Conservation (phyloP, 2,113 vertebrate genomes). For the Bos javanicus region DNA sequence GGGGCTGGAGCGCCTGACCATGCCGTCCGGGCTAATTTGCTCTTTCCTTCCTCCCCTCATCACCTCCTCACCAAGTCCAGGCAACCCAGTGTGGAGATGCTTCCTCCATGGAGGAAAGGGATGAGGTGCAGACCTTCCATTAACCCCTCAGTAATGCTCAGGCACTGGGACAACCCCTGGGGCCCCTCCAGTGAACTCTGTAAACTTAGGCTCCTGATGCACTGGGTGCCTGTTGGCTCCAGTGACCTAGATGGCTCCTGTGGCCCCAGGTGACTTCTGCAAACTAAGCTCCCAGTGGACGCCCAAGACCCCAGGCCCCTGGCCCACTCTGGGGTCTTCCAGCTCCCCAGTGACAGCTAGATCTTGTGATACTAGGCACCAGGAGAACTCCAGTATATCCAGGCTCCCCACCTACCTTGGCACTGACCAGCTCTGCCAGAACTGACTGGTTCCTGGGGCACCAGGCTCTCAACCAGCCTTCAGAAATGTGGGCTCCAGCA, state of each 20-base stretch:
- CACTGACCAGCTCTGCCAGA: no score
- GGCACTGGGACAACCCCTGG: neutral
- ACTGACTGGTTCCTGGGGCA: neutral
- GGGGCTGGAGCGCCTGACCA: fast-evolving
- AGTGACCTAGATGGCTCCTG: neutral
- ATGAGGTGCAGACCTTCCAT: neutral
- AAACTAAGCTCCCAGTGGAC: neutral
- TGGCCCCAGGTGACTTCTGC: neutral
- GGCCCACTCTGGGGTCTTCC: neutral
- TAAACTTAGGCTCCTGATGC: no score
- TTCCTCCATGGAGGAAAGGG: neutral
- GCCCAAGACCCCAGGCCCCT: no score
- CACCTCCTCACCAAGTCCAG: neutral
- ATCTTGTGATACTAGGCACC: neutral
- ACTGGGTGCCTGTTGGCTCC: no score
- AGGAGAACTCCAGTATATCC: neutral
- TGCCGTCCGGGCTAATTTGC: fast-evolving
- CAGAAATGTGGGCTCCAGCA: neutral
- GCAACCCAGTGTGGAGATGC: neutral
- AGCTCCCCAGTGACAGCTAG: neutral
- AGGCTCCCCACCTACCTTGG: neutral
- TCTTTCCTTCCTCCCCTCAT: neutral
- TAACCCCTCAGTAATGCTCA: neutral
- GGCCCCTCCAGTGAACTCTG: neutral
- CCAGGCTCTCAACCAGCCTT: neutral